Conservation (phyloP, 2,113 vertebrate species). For the Vombatus ursinus region DNA sequence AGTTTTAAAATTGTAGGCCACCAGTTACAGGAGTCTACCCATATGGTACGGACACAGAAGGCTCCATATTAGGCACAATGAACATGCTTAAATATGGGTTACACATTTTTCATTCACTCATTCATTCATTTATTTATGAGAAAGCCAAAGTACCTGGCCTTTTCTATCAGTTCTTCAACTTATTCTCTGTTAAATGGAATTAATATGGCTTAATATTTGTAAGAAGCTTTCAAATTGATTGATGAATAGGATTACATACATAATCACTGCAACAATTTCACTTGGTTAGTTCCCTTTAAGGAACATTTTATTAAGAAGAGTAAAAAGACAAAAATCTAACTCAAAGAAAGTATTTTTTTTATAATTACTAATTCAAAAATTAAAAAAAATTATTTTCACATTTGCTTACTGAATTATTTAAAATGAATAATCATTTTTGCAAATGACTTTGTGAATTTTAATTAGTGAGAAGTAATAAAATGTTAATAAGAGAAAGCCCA, state of each 20-base stretch:
- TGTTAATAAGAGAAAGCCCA: neutral
- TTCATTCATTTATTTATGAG: neutral
- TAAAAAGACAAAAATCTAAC: constrained; percentile 7
- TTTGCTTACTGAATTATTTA: constrained; percentile 24
- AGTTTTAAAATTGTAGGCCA: neutral
- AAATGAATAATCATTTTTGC: neutral
- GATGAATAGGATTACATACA: neutral
- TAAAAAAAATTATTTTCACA: constrained; percentile 30
- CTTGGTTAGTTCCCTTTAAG: neutral
- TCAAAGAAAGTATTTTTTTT: neutral
- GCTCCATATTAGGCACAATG: neutral
- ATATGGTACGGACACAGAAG: neutral
- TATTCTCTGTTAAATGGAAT: constrained; percentile 16
- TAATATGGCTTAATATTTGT: neutral
- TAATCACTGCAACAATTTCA: neutral
- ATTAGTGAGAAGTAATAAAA: constrained; percentile 21
- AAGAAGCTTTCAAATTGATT: neutral
- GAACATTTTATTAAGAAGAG: constrained; percentile 1
- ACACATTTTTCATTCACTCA: neutral
- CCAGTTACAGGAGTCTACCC: neutral
- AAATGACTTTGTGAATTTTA: neutral
- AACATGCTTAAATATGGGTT: neutral
- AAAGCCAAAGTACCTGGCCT: neutral
- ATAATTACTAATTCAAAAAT: neutral
- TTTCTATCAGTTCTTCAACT: neutral